Conservation (phyloP, 2,888 invertebrate genomes). For the Rugalucina vietnamica region DNA sequence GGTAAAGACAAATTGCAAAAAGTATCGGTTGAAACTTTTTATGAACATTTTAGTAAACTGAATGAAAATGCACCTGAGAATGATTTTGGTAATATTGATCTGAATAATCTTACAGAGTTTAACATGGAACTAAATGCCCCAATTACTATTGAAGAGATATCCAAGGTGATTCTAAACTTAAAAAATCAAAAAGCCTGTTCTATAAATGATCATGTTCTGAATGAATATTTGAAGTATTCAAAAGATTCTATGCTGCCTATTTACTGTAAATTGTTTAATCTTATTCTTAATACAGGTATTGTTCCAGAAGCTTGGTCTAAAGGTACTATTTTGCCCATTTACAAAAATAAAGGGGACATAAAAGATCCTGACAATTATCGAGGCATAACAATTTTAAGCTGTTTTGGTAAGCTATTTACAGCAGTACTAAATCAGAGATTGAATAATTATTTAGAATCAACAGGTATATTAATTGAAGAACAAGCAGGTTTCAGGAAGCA, state of each 20-base stretch:
- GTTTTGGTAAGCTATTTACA: neutral
- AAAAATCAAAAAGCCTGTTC: constrained; percentile 8
- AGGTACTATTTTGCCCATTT: neutral
- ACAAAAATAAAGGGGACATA: neutral
- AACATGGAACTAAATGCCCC: neutral
- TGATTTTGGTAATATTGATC: neutral
- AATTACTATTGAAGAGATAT: neutral
- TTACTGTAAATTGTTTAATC: constrained; percentile 4
- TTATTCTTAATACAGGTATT: neutral
- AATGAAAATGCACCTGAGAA: neutral
- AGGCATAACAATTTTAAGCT: too few relatives aligned
- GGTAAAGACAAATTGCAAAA: neutral
- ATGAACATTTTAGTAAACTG: constrained; percentile 8
- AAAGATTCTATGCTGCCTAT: neutral
- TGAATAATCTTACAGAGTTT: neutral
- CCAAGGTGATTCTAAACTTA: neutral
- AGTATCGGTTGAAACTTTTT: constrained; percentile 1
- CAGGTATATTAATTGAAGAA: too few relatives aligned
- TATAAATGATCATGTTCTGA: neutral
- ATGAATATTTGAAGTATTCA: constrained; percentile 6
- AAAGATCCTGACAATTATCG: neutral
- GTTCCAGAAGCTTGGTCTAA: too few relatives aligned
- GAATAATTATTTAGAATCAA: too few relatives aligned
- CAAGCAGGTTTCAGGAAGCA: too few relatives aligned
- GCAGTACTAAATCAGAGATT: neutral